phyloP scores from a whole-genome alignment of 2,888 invertebrate genomes.

The Epirrita christyi region DNA sequence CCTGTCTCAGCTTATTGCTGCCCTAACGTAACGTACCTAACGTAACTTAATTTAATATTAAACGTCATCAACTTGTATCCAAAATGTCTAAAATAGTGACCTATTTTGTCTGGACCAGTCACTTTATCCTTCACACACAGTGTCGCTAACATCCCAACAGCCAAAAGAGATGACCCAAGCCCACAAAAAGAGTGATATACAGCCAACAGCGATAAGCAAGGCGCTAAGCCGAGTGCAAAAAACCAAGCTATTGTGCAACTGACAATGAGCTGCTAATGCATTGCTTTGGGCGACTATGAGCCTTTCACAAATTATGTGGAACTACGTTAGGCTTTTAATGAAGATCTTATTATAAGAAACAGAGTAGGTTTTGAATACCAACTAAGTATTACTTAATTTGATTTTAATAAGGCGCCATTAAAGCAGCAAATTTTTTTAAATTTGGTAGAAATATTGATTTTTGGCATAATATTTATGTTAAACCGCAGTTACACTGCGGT shows the following conservation, averaged over 20 bases:
- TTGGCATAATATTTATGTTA: no score
- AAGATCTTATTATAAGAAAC: constrained; percentile 9
- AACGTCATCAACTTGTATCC: no score
- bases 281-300: constrained; percentile 19
- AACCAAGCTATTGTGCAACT: constrained; percentile 34
- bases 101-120: neutral
- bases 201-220: constrained; percentile 22
- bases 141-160: neutral
- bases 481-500: no score
- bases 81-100: no score
- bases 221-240: constrained; percentile 37
- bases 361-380: no score
- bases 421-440: no score
- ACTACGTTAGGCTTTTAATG: constrained; percentile 22
- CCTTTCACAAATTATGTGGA: constrained; percentile 7
- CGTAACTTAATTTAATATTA: no score
- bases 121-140: neutral
- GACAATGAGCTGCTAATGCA: constrained; percentile 35
- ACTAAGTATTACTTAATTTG: no score
- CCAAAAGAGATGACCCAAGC: constrained; percentile 9
- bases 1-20: no score
- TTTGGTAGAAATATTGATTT: no score
- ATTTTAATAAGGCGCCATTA: no score
- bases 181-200: constrained; percentile 27
- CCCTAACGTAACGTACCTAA: no score